Conservation (phyloP, 2,888 invertebrate species). For the Drosophila prostipennis region DNA sequence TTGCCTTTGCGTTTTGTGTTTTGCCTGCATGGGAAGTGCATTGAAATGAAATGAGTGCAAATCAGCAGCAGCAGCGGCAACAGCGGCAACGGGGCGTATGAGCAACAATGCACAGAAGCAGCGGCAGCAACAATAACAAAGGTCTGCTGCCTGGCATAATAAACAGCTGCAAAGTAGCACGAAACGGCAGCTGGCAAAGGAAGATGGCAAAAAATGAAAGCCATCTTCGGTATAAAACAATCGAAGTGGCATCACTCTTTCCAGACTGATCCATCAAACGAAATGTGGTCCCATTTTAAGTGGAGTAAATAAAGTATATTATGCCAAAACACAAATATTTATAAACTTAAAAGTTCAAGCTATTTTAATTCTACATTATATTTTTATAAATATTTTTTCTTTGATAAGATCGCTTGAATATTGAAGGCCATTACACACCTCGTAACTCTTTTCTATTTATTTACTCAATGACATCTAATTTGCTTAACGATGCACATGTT, state of each 20-base stretch:
- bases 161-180: constrained; percentile 53
- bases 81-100: constrained; percentile 66
- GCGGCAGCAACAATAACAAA: constrained; percentile 32
- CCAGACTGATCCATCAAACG: constrained; percentile 3
- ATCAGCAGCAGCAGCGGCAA: constrained; percentile 40
- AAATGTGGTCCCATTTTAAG: neutral
- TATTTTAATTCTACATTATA: no score
- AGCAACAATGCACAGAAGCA: constrained; percentile 62
- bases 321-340: no score
- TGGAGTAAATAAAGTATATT: no score
- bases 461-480: neutral
- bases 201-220: constrained; percentile 19
- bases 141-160: constrained; percentile 51
- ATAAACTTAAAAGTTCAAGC: no score
- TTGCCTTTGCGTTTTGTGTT: constrained; percentile 10
- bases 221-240: constrained; percentile 5
- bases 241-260: constrained; percentile 35
- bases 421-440: neutral
- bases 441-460: neutral
- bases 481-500: constrained; percentile 6
- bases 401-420: neutral
- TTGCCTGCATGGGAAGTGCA: constrained; percentile 30
- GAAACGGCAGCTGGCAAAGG: constrained; percentile 30
- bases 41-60: constrained; percentile 64
- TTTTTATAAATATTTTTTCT: no score